These are phyloP conservation scores for Julus scanicus DNA, from an alignment of 2,888 invertebrate genomes.

Conservation along the genomic window DNA sequence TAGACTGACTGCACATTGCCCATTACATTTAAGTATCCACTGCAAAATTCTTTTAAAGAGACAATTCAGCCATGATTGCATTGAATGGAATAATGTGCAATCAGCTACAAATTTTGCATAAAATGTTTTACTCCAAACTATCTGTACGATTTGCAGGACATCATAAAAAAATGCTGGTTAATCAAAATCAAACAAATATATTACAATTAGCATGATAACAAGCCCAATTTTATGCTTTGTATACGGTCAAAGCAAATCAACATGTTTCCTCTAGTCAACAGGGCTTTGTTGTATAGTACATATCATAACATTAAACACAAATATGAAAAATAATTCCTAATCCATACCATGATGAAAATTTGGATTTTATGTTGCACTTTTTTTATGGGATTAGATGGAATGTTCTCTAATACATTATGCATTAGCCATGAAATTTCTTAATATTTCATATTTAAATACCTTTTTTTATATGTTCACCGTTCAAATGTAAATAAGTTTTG, in stretches of 20 bases:
- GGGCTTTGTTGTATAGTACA: not conserved
- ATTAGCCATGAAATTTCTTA: too few relatives aligned
- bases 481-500: not conserved
- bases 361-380: not conserved
- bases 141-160: not conserved
- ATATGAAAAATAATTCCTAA: constrained; percentile 30
- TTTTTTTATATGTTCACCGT: too few relatives aligned
- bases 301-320: not conserved
- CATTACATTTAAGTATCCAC: too few relatives aligned
- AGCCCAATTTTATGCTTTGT: not conserved
- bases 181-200: not conserved
- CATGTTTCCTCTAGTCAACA: not conserved
- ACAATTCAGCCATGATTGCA: not conserved
- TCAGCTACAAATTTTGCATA: not conserved
- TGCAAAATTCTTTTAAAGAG: too few relatives aligned
- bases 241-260: not conserved
- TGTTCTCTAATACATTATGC: not conserved
- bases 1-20: too few relatives aligned
- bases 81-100: not conserved
- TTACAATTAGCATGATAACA: not conserved
- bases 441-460: not conserved
- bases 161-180: not conserved
- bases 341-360: not conserved
- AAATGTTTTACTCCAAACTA: not conserved
- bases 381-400: not conserved